A percentile compares a stretch with the other conserved stretches of the same genome.
Evolutionary conservation across 2,797 vertebrate genomes (phyloP).

Genomic region (Sphenopsis melanotis): DNA sequence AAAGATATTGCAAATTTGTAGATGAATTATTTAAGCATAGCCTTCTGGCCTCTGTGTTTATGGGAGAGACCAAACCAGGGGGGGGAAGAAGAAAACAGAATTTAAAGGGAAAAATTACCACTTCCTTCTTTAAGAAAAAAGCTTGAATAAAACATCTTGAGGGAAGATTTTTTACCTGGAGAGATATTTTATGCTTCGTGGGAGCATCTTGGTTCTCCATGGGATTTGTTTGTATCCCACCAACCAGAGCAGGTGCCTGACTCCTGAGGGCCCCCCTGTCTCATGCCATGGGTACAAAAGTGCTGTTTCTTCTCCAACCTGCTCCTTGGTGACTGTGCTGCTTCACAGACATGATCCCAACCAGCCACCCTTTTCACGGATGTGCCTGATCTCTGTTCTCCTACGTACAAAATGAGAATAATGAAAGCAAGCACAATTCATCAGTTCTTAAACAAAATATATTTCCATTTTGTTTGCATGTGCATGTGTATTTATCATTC

Average conservation of each 20-base stretch:
- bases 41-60: slow-evolving; percentile 67
- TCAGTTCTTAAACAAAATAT: slow-evolving; percentile 63
- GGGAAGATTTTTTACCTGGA: not conserved
- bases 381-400: slow-evolving; percentile 45
- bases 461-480: slow-evolving; percentile 53
- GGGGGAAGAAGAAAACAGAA: not conserved
- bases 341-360: not conserved
- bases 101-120: slow-evolving; percentile 34
- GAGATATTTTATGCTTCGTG: not conserved
- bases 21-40: slow-evolving; percentile 71
- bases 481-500: slow-evolving; percentile 26
- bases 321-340: not conserved
- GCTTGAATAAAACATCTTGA: slow-evolving; percentile 11
- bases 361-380: not conserved
- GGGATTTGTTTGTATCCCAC: not conserved
- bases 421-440: slow-evolving; percentile 58
- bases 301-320: not conserved
- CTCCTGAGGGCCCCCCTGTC: not conserved
- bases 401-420: slow-evolving; percentile 51
- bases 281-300: not conserved
- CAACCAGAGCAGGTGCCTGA: not conserved
- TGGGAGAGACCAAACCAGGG: not conserved
- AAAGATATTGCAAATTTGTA: slow-evolving; percentile 71
- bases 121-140: slow-evolving; percentile 18
- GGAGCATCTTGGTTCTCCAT: not conserved